Evolutionary conservation across 2,888 invertebrate species (phyloP).

Genomic region (Thymelicus lineola): DNA sequence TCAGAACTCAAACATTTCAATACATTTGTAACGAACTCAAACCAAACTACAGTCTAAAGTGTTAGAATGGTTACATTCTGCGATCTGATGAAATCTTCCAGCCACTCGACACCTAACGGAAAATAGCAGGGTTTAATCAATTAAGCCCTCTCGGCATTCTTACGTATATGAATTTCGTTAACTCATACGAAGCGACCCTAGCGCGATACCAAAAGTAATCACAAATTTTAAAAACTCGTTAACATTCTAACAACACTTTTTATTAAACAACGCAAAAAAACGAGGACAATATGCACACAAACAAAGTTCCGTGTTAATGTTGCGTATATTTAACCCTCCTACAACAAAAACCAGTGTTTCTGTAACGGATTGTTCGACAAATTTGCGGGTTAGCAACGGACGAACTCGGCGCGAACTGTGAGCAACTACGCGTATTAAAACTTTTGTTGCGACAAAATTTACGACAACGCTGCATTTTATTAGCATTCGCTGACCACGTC

Average conservation of each 20-base stretch:
- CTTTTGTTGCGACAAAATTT: slow-evolving; percentile 10
- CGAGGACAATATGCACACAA: neutral
- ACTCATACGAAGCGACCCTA: too few relatives aligned
- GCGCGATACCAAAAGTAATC: too few relatives aligned
- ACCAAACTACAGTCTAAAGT: too few relatives aligned
- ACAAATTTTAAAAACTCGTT: too few relatives aligned
- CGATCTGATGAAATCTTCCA: too few relatives aligned
- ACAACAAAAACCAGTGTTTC: neutral
- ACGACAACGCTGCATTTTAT: neutral
- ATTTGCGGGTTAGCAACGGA: neutral
- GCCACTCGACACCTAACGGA: too few relatives aligned
- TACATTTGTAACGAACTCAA: too few relatives aligned
- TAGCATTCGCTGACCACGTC: neutral
- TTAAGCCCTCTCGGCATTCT: too few relatives aligned
- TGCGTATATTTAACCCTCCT: slow-evolving; percentile 4
- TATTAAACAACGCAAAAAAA: neutral
- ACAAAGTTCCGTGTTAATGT: neutral
- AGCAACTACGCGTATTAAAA: slow-evolving; percentile 17
- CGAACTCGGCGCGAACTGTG: neutral
- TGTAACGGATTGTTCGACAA: slow-evolving; percentile 1
- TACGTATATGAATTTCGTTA: too few relatives aligned
- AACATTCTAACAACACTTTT: neutral
- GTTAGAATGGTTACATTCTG: too few relatives aligned
- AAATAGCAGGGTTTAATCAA: too few relatives aligned
- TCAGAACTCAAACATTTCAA: too few relatives aligned